Evolutionary conservation across 2,113 vertebrate genomes (phyloP).

Genomic region (Tachycineta bicolor): DNA sequence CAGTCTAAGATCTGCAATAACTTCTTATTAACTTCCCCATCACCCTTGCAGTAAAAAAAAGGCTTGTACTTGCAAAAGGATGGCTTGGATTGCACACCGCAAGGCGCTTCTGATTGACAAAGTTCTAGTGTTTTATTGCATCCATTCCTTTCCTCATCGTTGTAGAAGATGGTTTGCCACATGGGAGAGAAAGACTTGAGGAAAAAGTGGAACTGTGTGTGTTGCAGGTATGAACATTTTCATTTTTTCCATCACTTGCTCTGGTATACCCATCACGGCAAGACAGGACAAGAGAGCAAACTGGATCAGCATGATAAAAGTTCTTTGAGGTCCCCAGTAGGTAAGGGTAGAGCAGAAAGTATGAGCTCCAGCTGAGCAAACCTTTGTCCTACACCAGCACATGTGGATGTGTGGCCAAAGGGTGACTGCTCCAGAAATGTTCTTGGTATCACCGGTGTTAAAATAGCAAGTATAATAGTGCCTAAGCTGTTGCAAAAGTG

Average conservation of each 20-base stretch:
- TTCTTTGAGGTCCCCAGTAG: background rate
- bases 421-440: background rate
- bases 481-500: background rate
- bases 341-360: background rate
- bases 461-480: background rate
- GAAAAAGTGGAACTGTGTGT: background rate
- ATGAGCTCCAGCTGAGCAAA: background rate
- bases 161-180: fast-evolving
- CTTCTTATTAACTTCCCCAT: background rate
- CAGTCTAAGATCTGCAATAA: background rate
- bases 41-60: background rate
- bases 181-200: background rate
- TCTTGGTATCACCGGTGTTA: background rate
- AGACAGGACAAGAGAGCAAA: background rate
- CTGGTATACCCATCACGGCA: background rate
- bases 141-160: background rate
- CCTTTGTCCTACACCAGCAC: background rate
- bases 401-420: fast-evolving
- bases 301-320: background rate
- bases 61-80: background rate
- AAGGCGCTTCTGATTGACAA: background rate
- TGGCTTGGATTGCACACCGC: background rate
- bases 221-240: background rate
- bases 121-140: background rate
- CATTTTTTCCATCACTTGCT: background rate